A percentile compares a stretch with the other conserved stretches of the same genome.
These are phyloP conservation scores for Perithous albicinctus DNA, from an alignment of 2,888 invertebrate species.

Conservation along the genomic window DNA sequence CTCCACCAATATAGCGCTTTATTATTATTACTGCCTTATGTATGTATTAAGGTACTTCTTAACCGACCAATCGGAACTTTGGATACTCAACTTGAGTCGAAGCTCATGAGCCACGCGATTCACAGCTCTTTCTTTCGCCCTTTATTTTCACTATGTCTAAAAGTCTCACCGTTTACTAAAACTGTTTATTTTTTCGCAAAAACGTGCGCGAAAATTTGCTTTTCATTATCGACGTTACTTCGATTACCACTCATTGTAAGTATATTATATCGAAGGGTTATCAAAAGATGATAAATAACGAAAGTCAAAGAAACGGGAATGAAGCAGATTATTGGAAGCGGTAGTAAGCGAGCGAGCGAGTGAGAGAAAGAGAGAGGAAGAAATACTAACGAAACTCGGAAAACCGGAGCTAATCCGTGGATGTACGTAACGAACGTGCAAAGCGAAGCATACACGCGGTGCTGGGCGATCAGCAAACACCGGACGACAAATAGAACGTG, in stretches of 20 bases:
- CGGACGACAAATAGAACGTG: constrained; percentile 64
- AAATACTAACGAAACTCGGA: constrained; percentile 43
- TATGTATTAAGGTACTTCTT: neutral
- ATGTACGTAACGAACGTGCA: constrained; percentile 58
- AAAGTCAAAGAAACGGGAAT: too few relatives aligned
- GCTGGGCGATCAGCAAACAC: constrained; percentile 63
- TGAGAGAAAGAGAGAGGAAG: neutral
- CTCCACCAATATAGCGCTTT: constrained; percentile 12
- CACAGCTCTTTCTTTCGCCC: neutral
- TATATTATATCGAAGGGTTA: too few relatives aligned
- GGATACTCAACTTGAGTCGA: neutral
- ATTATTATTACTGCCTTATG: constrained; percentile 19
- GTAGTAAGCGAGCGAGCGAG: too few relatives aligned
- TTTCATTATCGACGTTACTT: too few relatives aligned
- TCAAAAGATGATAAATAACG: too few relatives aligned
- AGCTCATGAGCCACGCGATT: constrained; percentile 25
- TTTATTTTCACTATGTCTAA: neutral
- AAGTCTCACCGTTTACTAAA: too few relatives aligned
- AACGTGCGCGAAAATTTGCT: too few relatives aligned
- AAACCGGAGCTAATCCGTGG: constrained; percentile 55
- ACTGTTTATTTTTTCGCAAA: too few relatives aligned
- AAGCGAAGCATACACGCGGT: constrained; percentile 46
- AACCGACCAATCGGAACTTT: neutral
- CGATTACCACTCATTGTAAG: too few relatives aligned
- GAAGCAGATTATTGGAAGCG: too few relatives aligned